phyloP scores from a whole-genome alignment of 1,140 invertebrate genomes.

The Metopolophium dirhodum region DNA sequence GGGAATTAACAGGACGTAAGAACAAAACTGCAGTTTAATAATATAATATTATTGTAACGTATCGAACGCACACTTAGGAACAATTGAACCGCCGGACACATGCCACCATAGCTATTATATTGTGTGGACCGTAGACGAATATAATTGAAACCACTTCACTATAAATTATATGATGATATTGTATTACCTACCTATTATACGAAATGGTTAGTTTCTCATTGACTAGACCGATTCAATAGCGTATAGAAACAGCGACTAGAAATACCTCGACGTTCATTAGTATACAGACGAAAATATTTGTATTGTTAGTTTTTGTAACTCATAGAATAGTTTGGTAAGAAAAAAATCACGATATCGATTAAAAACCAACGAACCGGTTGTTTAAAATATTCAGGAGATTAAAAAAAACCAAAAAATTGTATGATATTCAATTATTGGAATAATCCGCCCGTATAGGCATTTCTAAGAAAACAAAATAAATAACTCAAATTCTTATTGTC shows the following conservation, averaged over 20 bases:
- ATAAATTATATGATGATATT: conserved; percentile 11
- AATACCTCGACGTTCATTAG: conserved; percentile 25
- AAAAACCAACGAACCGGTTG: conserved; percentile 8
- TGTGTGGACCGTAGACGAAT: neutral
- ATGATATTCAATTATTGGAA: neutral
- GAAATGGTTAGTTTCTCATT: neutral
- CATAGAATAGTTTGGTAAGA: neutral
- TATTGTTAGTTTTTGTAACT: neutral
- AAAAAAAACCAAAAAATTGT: neutral
- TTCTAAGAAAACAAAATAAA: neutral
- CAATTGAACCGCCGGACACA: neutral
- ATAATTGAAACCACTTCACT: conserved; percentile 2
- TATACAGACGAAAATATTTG: neutral
- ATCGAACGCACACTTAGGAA: neutral
- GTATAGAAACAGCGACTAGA: neutral
- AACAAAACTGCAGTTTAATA: neutral
- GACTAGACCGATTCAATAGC: neutral
- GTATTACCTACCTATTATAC: neutral
- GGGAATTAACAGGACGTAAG: neutral
- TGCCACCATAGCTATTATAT: neutral
- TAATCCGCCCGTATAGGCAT: neutral
- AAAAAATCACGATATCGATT: neutral
- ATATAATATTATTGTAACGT: neutral
- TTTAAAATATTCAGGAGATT: neutral
- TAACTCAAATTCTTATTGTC: neutral